Conservation (phyloP, 2,888 invertebrate genomes). For the Tuberolachnus salignus region DNA sequence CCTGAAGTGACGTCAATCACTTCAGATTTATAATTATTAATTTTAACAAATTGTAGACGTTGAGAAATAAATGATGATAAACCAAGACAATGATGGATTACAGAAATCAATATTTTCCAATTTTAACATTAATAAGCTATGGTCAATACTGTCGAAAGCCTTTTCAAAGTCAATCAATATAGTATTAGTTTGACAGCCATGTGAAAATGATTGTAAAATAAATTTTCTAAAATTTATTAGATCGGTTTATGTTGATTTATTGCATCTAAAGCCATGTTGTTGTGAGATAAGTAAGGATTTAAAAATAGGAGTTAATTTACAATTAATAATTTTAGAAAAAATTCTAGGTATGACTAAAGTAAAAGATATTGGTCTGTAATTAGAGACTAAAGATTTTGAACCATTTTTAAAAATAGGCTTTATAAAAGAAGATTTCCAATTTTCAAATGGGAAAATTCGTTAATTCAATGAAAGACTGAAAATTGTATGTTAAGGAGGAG, state of each 20-base stretch:
- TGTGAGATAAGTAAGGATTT: not conserved
- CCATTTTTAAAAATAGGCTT: slow-evolving; percentile 3
- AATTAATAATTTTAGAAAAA: slow-evolving; percentile 1
- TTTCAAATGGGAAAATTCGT: not conserved
- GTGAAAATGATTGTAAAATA: not conserved
- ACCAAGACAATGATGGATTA: not conserved
- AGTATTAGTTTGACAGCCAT: not conserved
- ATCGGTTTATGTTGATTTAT: not conserved
- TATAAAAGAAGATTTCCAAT: not conserved
- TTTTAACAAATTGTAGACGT: not conserved
- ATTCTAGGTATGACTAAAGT: not conserved
- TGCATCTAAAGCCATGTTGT: not conserved
- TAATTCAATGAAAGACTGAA: too few species aligned
- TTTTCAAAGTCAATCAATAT: not conserved
- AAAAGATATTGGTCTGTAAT: not conserved
- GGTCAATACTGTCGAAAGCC: not conserved
- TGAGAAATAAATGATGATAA: too few species aligned
- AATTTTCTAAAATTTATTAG: not conserved
- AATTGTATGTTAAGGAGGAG: too few species aligned
- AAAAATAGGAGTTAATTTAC: not conserved
- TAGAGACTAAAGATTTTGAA: not conserved
- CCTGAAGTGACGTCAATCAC: not conserved
- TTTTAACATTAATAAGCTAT: not conserved
- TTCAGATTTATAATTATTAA: not conserved
- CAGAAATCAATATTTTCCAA: not conserved